Percentiles rank a stretch among this genome's conserved stretches.
phyloP scores from a whole-genome alignment of 2,888 invertebrate genomes.

The Thereva nobilitata region DNA sequence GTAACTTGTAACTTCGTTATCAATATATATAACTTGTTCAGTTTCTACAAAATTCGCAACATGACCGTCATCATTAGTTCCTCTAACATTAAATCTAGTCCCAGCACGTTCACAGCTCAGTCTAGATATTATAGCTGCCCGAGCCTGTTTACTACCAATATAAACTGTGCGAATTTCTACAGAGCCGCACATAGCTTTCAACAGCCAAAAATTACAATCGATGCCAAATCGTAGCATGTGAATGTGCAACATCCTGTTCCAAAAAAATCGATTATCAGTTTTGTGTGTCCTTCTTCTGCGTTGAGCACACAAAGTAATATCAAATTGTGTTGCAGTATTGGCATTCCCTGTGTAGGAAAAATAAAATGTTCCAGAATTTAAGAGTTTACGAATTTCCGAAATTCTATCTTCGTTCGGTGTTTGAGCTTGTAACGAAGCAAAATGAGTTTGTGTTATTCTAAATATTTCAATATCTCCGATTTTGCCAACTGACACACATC shows the following conservation, averaged over 20 bases:
- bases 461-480: constrained; percentile 94
- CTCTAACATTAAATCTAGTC: constrained; percentile 96
- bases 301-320: constrained; percentile 94
- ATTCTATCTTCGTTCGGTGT: constrained; percentile 66
- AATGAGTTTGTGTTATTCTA: constrained; percentile 89
- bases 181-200: constrained; percentile 96
- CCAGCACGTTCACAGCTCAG: constrained; percentile 98
- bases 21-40: constrained; percentile 93
- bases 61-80: constrained; percentile 98
- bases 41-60: constrained; percentile 99
- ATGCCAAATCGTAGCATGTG: constrained; percentile 91
- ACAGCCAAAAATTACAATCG: constrained; percentile 86
- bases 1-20: constrained; percentile 87
- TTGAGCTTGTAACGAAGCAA: constrained; percentile 81
- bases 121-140: constrained; percentile 93
- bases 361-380: constrained; percentile 98
- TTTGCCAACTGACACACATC: constrained; percentile 96
- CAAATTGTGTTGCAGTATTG: constrained; percentile 64
- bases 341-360: constrained; percentile 67
- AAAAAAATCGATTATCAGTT: constrained; percentile 96
- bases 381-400: constrained; percentile 75
- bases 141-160: constrained; percentile 91
- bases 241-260: constrained; percentile 96
- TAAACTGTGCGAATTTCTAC: constrained; percentile 98
- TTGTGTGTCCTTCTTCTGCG: constrained; percentile 76